These are phyloP conservation scores for Agapornis canus DNA, from an alignment of 2,797 vertebrate genomes.

Conservation along the genomic window DNA sequence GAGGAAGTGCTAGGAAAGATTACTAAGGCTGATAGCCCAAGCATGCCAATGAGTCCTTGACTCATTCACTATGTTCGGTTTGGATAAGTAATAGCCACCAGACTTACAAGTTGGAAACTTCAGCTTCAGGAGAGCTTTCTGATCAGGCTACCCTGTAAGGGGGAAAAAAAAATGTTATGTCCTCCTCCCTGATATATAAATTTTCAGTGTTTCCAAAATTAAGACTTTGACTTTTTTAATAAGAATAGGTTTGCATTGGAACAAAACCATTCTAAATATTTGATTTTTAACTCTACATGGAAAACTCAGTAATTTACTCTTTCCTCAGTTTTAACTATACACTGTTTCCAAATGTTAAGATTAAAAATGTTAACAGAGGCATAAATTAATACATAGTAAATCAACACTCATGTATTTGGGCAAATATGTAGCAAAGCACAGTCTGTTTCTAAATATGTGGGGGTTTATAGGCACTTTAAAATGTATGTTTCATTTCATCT, in stretches of 20 bases:
- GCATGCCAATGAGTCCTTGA: not conserved
- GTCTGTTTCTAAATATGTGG: not conserved
- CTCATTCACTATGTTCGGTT: not conserved
- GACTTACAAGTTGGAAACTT: not conserved
- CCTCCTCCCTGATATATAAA: not conserved
- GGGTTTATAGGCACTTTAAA: accelerated
- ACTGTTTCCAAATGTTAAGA: not conserved
- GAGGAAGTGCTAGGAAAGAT: not conserved
- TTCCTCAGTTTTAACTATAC: not conserved
- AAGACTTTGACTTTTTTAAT: not conserved
- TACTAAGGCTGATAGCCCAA: not conserved
- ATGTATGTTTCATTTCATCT: not conserved
- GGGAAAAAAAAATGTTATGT: not conserved
- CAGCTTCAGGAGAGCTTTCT: not conserved
- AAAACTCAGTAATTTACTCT: not conserved
- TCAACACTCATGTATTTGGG: not conserved
- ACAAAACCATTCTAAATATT: not conserved
- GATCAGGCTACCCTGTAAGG: not conserved
- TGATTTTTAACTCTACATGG: not conserved
- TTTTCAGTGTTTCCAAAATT: not conserved
- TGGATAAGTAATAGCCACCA: not conserved
- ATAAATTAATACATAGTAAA: not conserved
- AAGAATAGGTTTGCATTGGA: not conserved
- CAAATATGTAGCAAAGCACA: not conserved
- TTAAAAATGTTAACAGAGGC: not conserved